Percentiles rank a stretch among this genome's conserved stretches.
These are phyloP conservation scores for Xestia ashworthii DNA, from an alignment of 2,888 invertebrate genomes.

Conservation along the genomic window DNA sequence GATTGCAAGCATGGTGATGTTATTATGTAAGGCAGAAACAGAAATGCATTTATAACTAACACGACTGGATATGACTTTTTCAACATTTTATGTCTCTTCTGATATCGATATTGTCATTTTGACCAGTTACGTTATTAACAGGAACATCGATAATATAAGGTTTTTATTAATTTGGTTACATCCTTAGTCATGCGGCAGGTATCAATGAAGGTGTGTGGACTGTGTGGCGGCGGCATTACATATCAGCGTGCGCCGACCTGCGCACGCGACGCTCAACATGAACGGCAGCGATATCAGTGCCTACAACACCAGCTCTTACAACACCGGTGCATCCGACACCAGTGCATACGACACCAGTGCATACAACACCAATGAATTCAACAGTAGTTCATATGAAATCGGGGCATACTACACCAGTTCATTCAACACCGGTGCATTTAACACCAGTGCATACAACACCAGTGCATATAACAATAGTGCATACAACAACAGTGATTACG, in stretches of 20 bases:
- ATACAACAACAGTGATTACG: background rate
- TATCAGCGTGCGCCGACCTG: background rate
- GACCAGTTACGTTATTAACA: background rate
- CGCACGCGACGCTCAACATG: slow-evolving; percentile 1
- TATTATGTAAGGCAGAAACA: too few relatives aligned
- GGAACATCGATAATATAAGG: background rate
- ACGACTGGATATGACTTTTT: background rate
- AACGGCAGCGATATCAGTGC: background rate
- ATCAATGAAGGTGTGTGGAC: background rate
- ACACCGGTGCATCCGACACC: background rate
- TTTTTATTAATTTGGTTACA: background rate
- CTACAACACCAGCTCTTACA: background rate
- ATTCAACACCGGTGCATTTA: background rate
- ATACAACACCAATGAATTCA: background rate
- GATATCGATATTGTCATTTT: background rate
- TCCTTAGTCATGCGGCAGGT: background rate
- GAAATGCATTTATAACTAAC: background rate
- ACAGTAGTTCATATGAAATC: background rate
- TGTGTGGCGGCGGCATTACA: background rate
- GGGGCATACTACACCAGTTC: background rate
- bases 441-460: background rate
- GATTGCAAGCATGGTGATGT: too few relatives aligned
- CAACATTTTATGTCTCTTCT: background rate
- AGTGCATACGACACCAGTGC: background rate
- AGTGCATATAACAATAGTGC: background rate